phyloP scores from a whole-genome alignment of 2,888 invertebrate species.

The Heterodera filipjevi region DNA sequence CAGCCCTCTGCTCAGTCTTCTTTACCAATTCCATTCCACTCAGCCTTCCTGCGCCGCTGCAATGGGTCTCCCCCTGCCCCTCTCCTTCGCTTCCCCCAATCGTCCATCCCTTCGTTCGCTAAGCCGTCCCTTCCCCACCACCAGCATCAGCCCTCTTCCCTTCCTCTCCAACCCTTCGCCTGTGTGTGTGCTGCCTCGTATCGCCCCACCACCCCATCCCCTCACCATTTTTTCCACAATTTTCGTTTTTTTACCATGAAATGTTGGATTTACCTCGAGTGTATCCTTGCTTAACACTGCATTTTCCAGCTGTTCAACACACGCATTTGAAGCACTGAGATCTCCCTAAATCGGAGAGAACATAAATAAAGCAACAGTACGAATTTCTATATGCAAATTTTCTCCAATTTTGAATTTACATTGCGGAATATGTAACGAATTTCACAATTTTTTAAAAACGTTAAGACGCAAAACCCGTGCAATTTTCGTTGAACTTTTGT shows the following conservation, averaged over 20 bases:
- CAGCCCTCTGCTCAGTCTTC: conserved; percentile 18
- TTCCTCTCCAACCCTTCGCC: conserved; percentile 6
- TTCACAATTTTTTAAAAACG: not conserved
- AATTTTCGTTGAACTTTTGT: not conserved
- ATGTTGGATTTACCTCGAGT: conserved; percentile 35
- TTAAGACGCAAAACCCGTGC: not conserved
- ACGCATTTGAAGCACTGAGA: not conserved
- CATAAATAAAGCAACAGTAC: not conserved
- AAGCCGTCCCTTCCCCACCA: not conserved
- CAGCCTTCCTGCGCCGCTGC: not conserved
- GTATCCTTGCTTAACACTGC: conserved; percentile 35
- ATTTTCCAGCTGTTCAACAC: conserved; percentile 14
- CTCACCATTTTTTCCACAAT: not conserved
- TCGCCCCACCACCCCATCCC: not conserved
- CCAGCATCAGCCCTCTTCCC: too few species aligned
- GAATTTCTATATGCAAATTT: not conserved
- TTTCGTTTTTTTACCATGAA: not conserved
- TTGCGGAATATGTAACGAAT: not conserved
- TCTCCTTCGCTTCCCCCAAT: not conserved
- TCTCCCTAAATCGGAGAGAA: not conserved
- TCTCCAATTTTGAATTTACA: not conserved
- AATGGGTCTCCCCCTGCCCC: conserved; percentile 1
- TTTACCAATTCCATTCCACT: conserved; percentile 20
- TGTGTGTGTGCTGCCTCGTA: conserved; percentile 19
- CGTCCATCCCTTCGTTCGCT: conserved; percentile 3